A percentile compares a stretch with the other conserved stretches of the same genome.
These are phyloP conservation scores for Nomia melanderi DNA, from an alignment of 1,140 invertebrate species.

Conservation along the genomic window DNA sequence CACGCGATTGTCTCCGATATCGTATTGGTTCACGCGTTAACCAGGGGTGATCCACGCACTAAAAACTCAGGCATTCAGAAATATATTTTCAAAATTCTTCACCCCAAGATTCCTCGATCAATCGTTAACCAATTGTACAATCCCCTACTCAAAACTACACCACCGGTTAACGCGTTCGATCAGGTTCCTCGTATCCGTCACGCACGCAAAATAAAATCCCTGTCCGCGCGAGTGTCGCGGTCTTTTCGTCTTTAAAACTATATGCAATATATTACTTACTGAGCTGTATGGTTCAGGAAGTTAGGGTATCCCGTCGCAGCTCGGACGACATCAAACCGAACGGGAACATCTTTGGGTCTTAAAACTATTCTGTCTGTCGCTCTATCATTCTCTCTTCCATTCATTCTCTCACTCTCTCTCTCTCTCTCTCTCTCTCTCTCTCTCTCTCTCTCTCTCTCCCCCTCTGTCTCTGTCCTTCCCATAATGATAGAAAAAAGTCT, in stretches of 20 bases:
- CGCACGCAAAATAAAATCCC: slow-evolving; percentile 5
- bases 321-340: background rate
- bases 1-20: slow-evolving; percentile 10
- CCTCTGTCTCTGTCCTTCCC: too few relatives aligned
- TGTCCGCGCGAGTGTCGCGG: background rate
- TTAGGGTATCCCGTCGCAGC: slow-evolving; percentile 26
- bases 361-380: slow-evolving; percentile 14
- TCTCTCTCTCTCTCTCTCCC: too few relatives aligned
- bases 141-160: too few relatives aligned
- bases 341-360: slow-evolving; percentile 32
- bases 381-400: too few relatives aligned
- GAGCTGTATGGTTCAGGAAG: slow-evolving; percentile 37
- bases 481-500: slow-evolving; percentile 31
- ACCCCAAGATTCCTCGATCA: too few relatives aligned
- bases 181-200: background rate
- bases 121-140: too few relatives aligned
- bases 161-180: background rate
- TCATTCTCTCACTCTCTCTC: too few relatives aligned
- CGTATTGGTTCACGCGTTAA: background rate
- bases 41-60: background rate
- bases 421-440: background rate
- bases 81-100: too few relatives aligned
- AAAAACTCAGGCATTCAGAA: too few relatives aligned
- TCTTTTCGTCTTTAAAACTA: slow-evolving; percentile 18
- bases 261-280: slow-evolving; percentile 48